A percentile compares a stretch with the other conserved stretches of the same genome.
Conservation (phyloP, 1,140 invertebrate species). For the Metaphire vulgaris region DNA sequence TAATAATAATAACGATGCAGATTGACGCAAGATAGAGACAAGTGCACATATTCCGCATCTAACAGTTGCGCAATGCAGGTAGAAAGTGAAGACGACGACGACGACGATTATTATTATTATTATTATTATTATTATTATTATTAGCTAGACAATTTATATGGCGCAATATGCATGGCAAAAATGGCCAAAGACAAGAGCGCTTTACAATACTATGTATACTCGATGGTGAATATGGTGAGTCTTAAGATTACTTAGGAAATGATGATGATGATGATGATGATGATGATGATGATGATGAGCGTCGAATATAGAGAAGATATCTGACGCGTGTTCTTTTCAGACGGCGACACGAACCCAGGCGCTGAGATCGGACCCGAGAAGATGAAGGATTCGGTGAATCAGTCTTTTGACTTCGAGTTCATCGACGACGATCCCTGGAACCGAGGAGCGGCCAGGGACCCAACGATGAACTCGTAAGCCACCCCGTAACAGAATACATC, state of each 20-base stretch:
- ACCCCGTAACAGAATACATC: too few relatives aligned
- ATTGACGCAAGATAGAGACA: background rate
- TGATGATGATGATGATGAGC: background rate
- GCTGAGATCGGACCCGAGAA: constrained; percentile 1
- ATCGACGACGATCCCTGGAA: background rate
- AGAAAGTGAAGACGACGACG: too few relatives aligned
- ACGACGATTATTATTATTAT: background rate
- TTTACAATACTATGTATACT: too few relatives aligned
- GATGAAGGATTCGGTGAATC: background rate
- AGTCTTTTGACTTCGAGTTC: constrained; percentile 11
- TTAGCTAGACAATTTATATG: too few relatives aligned
- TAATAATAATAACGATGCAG: background rate
- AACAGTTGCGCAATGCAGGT: too few relatives aligned
- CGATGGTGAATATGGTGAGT: background rate
- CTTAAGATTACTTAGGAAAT: background rate
- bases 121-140: background rate
- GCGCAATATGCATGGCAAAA: too few relatives aligned
- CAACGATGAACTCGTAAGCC: background rate
- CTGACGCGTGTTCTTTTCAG: too few relatives aligned
- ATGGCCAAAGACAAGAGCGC: too few relatives aligned
- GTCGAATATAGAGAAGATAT: too few relatives aligned
- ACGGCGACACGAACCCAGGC: background rate
- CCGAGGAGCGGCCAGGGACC: background rate
- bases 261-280: background rate
- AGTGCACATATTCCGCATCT: background rate